phyloP scores from a whole-genome alignment of 2,888 invertebrate genomes.

The Calliopum simillimum region DNA sequence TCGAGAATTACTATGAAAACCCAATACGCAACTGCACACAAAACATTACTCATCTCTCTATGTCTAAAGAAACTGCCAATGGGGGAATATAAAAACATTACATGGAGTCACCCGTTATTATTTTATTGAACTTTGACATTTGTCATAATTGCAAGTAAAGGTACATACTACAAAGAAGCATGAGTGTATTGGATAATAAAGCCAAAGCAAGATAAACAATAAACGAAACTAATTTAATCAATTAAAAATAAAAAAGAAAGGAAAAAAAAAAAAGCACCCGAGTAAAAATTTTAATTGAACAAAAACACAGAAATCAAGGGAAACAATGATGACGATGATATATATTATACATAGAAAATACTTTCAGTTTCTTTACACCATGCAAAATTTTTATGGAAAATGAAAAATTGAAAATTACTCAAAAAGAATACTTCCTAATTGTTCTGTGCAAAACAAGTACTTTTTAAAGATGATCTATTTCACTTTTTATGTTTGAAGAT shows the following conservation, averaged over 20 bases:
- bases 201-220: not conserved
- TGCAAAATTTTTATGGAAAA: too few relatives aligned
- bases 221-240: slow-evolving; percentile 27
- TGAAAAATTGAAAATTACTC: too few relatives aligned
- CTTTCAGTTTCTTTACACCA: slow-evolving; percentile 17
- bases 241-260: not conserved
- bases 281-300: slow-evolving; percentile 21
- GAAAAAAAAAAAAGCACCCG: slow-evolving; percentile 1
- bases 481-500: too few relatives aligned
- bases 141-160: slow-evolving; percentile 12
- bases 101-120: not conserved
- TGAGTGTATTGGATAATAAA: slow-evolving; percentile 1
- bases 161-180: not conserved
- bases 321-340: not conserved
- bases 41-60: slow-evolving; percentile 4
- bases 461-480: too few relatives aligned
- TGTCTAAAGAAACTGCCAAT: not conserved
- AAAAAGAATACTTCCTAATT: too few relatives aligned
- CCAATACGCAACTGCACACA: not conserved
- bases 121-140: slow-evolving; percentile 27
- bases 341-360: too few relatives aligned
- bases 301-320: not conserved
- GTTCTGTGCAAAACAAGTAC: too few relatives aligned
- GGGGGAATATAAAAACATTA: not conserved
- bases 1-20: not conserved